Base-by-base conservation (phyloP, 2,113 vertebrate genomes). In the Taxidea taxus region DNA sequence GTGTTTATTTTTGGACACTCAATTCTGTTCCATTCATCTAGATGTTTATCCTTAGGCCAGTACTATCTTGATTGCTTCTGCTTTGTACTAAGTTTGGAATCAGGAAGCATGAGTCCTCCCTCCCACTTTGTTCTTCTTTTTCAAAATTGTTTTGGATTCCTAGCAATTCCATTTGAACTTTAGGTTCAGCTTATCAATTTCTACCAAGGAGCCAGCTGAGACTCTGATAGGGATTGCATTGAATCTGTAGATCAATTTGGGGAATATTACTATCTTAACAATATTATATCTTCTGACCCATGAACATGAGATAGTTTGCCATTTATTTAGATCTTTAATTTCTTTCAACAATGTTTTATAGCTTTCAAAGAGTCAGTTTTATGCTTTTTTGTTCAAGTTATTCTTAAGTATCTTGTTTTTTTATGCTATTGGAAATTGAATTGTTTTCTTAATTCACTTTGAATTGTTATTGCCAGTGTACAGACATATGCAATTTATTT, bases 321-420 rank as follows among this genome's bases (percentile, higher is more conserved):
- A 49, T 88, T 88, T 82, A 82, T 82, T 92, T 92, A 88, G 16
- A 44, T 54, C n/a, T 82, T 83, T 66, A 54, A 81, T 82, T 92
- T 72, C 42, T 74, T 74, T 92, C 42, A 62, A 37, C 29, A 75
- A 44, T 92, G 14, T 66, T 84, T 68, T 68, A 1, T 77, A 77
- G 58, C 37, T 93, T 93, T 83, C 23, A 47, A 13, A 64, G 66
- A 81, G 16, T 75, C 25, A 47, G 10, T 83, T 54, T 75, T 95
- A 16, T 13, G 9, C 47, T 75, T 37, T 11, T 64, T 34, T 82
- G 37, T 47, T 92, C 82, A 92, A 27, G 39, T 60, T 92, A 81
- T 72, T 72, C 54, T 47, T 54, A 64, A 88, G 14, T 88, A 64
- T 64, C 18, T 85, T 66, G 56, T 23, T 39, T 80, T 91, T 92